These are phyloP conservation scores for Hippoglossus stenolepis DNA, from an alignment of 2,113 vertebrate species.

Conservation along the genomic window DNA sequence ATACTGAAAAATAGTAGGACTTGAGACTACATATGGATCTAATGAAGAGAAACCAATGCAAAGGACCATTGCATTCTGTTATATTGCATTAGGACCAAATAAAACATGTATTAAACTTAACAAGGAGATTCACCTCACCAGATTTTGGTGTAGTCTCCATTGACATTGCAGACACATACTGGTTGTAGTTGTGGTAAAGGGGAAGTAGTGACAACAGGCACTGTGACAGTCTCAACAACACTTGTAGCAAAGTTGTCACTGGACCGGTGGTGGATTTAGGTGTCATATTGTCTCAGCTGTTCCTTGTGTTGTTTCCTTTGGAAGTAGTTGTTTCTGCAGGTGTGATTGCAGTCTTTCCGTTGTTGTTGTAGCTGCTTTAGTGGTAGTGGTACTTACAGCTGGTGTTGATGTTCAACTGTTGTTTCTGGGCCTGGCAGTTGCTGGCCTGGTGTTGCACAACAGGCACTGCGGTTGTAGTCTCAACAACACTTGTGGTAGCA, in stretches of 20 bases:
- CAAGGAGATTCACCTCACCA: constrained; percentile 40
- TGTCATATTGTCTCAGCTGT: background rate
- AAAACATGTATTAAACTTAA: accelerated
- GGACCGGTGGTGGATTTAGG: too few relatives aligned
- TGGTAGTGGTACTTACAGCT: too few relatives aligned
- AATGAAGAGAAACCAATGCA: background rate
- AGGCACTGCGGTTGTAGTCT: background rate
- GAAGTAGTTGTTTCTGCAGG: background rate
- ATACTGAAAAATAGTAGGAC: background rate
- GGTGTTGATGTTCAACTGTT: too few relatives aligned
- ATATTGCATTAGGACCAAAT: background rate
- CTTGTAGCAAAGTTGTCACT: too few relatives aligned
- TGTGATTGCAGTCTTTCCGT: background rate
- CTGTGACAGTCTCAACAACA: too few relatives aligned
- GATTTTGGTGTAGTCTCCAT: constrained; percentile 23
- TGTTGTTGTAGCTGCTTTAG: too few relatives aligned
- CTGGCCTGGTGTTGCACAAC: background rate
- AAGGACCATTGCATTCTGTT: background rate
- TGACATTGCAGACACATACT: constrained; percentile 45
- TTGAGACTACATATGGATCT: background rate
- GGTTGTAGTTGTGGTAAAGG: background rate
- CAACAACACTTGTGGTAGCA: constrained; percentile 6
- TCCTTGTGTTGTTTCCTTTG: background rate
- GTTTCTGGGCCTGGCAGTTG: background rate
- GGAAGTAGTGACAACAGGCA: background rate